A percentile compares a stretch with the other conserved stretches of the same genome.
Evolutionary conservation across 2,113 vertebrate species (phyloP).

Genomic region (Sphaerodactylus townsendi): DNA sequence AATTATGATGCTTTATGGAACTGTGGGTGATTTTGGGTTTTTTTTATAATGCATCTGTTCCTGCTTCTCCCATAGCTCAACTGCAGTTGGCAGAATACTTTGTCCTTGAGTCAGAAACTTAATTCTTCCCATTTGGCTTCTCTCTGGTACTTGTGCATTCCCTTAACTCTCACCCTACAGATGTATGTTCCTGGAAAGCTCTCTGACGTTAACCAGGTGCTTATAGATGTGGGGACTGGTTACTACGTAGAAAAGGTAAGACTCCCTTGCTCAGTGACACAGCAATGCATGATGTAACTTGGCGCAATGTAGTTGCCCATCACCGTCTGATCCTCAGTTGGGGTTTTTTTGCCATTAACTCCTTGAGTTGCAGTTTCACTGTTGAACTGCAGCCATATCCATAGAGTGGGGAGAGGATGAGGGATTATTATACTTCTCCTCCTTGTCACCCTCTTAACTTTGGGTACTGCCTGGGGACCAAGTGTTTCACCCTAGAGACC

Average conservation of each 20-base stretch:
- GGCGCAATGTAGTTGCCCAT: neutral
- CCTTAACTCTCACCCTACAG: slow-evolving; percentile 77
- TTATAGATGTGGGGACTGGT: slow-evolving; percentile 90
- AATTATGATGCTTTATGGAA: too few species aligned
- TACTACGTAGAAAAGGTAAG: slow-evolving; percentile 95
- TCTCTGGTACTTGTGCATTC: slow-evolving; percentile 10
- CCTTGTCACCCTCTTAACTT: neutral
- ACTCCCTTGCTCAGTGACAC: accelerated
- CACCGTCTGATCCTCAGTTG: neutral
- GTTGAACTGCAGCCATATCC: neutral
- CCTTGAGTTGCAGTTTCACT: neutral
- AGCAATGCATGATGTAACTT: neutral
- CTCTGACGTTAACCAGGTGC: slow-evolving; percentile 84
- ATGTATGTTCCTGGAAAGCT: slow-evolving; percentile 94
- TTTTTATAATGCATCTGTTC: neutral
- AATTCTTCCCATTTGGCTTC: neutral
- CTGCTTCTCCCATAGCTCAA: neutral
- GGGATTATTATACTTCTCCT: too few species aligned
- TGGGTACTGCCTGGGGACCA: neutral
- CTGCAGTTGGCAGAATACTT: neutral
- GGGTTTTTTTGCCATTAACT: neutral
- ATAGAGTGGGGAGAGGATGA: neutral
- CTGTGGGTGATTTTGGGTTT: neutral
- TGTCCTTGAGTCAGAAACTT: neutral
- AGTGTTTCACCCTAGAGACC: neutral